Conservation (phyloP, 2,888 invertebrate species). For the Tetragnatha montana region DNA sequence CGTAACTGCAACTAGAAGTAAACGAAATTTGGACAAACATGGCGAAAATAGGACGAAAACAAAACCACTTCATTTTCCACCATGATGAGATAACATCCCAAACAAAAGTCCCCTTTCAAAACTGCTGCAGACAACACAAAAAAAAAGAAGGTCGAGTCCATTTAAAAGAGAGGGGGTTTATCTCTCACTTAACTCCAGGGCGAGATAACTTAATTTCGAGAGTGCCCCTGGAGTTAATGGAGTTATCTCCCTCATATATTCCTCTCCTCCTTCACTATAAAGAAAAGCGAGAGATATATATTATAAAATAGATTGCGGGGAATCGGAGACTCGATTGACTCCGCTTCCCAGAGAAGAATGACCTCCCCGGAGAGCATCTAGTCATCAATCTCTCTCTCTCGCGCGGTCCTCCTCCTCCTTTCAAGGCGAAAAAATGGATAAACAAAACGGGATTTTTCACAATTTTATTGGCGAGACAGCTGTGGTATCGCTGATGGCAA, state of each 20-base stretch:
- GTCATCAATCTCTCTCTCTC: conserved; percentile 67
- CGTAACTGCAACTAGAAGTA: too few species aligned
- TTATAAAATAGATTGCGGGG: conserved; percentile 69
- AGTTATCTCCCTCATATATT: conserved; percentile 62
- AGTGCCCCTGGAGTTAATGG: conserved; percentile 48
- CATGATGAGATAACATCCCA: not conserved
- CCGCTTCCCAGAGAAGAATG: conserved; percentile 41
- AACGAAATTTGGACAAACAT: too few species aligned
- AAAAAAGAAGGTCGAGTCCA: conserved; percentile 14
- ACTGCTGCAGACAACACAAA: not conserved
- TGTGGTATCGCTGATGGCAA: too few species aligned
- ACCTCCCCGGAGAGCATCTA: conserved; percentile 41
- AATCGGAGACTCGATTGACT: conserved; percentile 65
- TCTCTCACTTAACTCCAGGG: conserved; percentile 35
- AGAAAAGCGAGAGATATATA: conserved; percentile 53
- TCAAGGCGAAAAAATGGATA: conserved; percentile 49
- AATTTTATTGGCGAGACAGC: conserved; percentile 21
- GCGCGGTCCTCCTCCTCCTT: conserved; percentile 58
- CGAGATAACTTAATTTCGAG: conserved; percentile 50
- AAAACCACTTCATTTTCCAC: not conserved
- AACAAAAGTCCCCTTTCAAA: not conserved
- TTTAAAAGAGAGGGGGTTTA: conserved; percentile 29
- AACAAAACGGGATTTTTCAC: conserved; percentile 36
- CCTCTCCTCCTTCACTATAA: conserved; percentile 5
- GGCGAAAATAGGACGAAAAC: not conserved